phyloP scores from a whole-genome alignment of 2,888 invertebrate genomes.

The Agapostemon virescens region DNA sequence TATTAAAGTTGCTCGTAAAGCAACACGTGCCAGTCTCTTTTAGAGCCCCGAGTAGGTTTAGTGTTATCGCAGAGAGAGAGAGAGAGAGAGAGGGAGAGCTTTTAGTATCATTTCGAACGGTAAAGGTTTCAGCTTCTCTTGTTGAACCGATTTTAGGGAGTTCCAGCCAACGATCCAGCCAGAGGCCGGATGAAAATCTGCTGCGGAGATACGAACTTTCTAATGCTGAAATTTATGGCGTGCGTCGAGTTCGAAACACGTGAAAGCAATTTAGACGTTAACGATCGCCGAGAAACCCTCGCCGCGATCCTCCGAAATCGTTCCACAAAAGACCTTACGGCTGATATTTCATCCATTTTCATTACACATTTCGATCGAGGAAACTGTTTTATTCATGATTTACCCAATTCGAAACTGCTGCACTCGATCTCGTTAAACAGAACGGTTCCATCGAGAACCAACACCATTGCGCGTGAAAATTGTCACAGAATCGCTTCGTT shows the following conservation, averaged over 20 bases:
- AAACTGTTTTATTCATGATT: not conserved
- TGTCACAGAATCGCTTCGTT: too few relatives aligned
- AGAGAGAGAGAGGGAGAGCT: not conserved
- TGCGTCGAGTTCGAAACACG: slow-evolving; percentile 1
- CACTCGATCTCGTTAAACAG: too few relatives aligned
- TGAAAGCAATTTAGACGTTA: slow-evolving; percentile 16
- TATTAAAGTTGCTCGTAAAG: not conserved
- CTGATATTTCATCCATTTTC: not conserved
- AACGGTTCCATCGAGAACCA: not conserved
- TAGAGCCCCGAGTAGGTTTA: not conserved
- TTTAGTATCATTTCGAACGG: not conserved
- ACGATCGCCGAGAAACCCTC: not conserved
- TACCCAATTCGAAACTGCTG: not conserved
- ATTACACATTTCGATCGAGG: not conserved
- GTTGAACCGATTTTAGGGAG: not conserved
- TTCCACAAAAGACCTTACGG: not conserved
- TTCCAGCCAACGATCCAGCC: not conserved
- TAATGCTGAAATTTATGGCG: slow-evolving; percentile 4
- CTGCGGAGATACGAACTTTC: slow-evolving; percentile 5
- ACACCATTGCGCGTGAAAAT: not conserved
- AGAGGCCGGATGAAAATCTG: too few relatives aligned
- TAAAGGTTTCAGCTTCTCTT: not conserved
- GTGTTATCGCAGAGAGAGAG: not conserved
- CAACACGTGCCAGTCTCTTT: not conserved
- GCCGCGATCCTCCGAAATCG: not conserved